These are phyloP conservation scores for Chymomyza fuscimana DNA, from an alignment of 2,888 invertebrate genomes.

Conservation along the genomic window DNA sequence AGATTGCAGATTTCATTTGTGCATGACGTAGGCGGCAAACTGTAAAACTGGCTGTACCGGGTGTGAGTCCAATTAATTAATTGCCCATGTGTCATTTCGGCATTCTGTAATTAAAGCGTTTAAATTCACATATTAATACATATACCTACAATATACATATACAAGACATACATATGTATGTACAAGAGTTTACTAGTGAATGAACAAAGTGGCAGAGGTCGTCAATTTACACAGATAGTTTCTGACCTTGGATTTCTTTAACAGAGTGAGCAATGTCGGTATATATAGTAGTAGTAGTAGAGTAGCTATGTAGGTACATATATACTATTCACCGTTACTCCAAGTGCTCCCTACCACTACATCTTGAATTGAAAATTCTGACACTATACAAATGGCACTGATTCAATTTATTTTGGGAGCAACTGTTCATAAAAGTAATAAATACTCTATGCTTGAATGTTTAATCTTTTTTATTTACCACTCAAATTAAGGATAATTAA, in stretches of 20 bases:
- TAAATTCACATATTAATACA: constrained; percentile 46
- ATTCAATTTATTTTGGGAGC: too few species aligned
- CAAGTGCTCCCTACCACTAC: too few species aligned
- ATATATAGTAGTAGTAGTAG: background rate
- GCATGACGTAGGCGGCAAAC: constrained; percentile 14
- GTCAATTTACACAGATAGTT: constrained; percentile 63
- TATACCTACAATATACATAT: background rate
- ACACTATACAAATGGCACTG: too few species aligned
- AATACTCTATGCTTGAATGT: too few species aligned
- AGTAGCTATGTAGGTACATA: constrained; percentile 15
- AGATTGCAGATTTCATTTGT: constrained; percentile 40
- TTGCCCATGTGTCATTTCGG: constrained; percentile 67
- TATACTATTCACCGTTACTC: too few species aligned
- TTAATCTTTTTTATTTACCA: too few species aligned
- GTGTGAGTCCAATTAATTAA: constrained; percentile 69
- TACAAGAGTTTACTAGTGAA: constrained; percentile 25
- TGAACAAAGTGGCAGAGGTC: constrained; percentile 33
- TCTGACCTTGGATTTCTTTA: constrained; percentile 77
- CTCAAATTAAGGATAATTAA: too few species aligned
- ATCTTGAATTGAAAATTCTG: too few species aligned
- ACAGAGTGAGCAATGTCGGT: constrained; percentile 69
- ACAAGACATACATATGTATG: background rate
- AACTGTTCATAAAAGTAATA: too few species aligned
- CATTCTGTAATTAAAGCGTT: constrained; percentile 71
- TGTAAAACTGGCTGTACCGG: constrained; percentile 28